phyloP scores from a whole-genome alignment of 2,113 vertebrate species.

The Anarhynchus alexandrinus region DNA sequence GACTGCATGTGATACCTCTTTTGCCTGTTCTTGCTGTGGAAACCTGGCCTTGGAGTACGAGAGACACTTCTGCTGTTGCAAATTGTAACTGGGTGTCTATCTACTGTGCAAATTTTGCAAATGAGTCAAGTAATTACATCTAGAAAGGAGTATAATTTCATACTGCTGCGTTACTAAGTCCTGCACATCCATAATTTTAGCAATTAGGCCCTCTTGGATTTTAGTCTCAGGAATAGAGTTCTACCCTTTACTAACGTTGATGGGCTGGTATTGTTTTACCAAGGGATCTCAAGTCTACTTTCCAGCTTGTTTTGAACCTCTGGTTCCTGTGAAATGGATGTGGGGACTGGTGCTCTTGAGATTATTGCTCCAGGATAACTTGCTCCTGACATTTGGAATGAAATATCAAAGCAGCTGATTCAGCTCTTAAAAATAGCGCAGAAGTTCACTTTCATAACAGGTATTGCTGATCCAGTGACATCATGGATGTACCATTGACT shows the following conservation, averaged over 20 bases:
- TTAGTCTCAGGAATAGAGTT: background rate
- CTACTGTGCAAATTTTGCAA: background rate
- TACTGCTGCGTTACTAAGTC: background rate
- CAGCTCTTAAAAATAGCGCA: background rate
- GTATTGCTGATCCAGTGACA: background rate
- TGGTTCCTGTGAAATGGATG: background rate
- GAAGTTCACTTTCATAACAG: background rate
- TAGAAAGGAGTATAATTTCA: background rate
- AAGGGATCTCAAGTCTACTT: background rate
- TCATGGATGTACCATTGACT: background rate
- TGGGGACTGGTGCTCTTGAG: background rate
- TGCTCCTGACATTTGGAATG: background rate
- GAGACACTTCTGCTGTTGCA: background rate
- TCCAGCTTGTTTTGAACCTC: background rate
- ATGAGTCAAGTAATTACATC: background rate
- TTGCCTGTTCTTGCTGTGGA: background rate
- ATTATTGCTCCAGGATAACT: background rate
- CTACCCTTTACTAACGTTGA: background rate
- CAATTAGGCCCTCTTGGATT: background rate
- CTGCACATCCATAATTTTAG: background rate
- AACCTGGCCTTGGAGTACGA: background rate
- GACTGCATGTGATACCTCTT: background rate
- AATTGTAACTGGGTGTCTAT: background rate
- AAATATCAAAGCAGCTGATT: background rate
- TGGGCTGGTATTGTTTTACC: background rate